Percentiles rank a stretch among this genome's conserved stretches.
phyloP scores from a whole-genome alignment of 2,797 vertebrate genomes.

The Poecilia picta region DNA sequence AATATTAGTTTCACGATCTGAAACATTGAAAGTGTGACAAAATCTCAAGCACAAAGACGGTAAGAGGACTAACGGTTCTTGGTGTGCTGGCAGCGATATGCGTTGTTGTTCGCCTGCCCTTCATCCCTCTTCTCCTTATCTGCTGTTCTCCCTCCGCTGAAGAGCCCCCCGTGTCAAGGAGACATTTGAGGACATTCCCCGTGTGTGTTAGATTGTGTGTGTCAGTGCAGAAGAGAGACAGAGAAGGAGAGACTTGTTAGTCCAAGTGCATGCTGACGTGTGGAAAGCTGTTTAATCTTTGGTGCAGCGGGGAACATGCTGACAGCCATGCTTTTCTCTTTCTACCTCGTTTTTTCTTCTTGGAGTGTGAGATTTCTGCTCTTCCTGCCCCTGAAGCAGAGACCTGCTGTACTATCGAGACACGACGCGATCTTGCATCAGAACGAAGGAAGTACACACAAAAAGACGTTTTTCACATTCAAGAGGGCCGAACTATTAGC shows the following conservation, averaged over 20 bases:
- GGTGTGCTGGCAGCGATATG: slow-evolving; percentile 23
- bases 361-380: neutral
- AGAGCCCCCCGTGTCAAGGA: slow-evolving; percentile 55
- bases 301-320: slow-evolving; percentile 58
- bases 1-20: neutral
- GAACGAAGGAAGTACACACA: neutral
- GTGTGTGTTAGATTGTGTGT: slow-evolving; percentile 23
- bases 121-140: slow-evolving; percentile 39
- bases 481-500: slow-evolving; percentile 26
- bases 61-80: neutral
- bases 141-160: slow-evolving; percentile 41
- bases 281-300: slow-evolving; percentile 64
- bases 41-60: neutral
- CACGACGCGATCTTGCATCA: slow-evolving; percentile 3
- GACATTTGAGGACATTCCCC: slow-evolving; percentile 37
- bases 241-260: slow-evolving; percentile 37
- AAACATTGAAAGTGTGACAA: neutral
- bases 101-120: slow-evolving; percentile 11
- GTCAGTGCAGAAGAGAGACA: slow-evolving; percentile 8
- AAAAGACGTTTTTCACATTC: neutral
- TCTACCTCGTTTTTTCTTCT: neutral
- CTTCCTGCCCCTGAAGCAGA: slow-evolving; percentile 4
- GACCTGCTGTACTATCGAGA: neutral
- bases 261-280: slow-evolving; percentile 56
- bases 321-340: slow-evolving; percentile 45